Percentiles rank a stretch among this genome's conserved stretches.
Conservation (phyloP, 2,797 vertebrate genomes). For the Thamnophis elegans region DNA sequence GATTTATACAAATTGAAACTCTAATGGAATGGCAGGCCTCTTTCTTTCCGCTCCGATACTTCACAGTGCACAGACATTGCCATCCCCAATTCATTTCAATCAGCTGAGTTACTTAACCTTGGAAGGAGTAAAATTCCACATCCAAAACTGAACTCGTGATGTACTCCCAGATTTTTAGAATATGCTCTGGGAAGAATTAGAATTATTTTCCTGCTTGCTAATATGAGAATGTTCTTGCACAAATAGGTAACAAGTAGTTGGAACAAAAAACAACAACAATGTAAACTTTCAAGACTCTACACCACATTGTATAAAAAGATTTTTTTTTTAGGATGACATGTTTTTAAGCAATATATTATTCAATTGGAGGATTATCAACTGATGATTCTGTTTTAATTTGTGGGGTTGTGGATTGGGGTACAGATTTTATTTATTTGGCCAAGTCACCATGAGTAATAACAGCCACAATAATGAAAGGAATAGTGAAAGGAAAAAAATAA, state of each 20-base stretch:
- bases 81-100: conserved; percentile 46
- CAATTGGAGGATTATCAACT: neutral
- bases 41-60: conserved; percentile 42
- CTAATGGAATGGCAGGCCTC: conserved; percentile 17
- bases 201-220: conserved; percentile 4
- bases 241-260: neutral
- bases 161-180: neutral
- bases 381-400: neutral
- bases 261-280: neutral
- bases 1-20: conserved; percentile 32
- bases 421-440: neutral
- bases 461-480: neutral
- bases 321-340: neutral
- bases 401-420: neutral
- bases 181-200: conserved; percentile 1
- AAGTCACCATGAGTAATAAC: neutral
- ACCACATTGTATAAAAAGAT: neutral
- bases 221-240: neutral
- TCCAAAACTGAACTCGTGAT: neutral
- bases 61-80: conserved; percentile 34
- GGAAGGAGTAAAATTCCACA: conserved; percentile 31
- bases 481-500: neutral
- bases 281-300: neutral
- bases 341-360: neutral
- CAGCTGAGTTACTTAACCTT: conserved; percentile 45